Evolutionary conservation across 2,113 vertebrate species (phyloP).

Genomic region (Lampris megalopsis): DNA sequence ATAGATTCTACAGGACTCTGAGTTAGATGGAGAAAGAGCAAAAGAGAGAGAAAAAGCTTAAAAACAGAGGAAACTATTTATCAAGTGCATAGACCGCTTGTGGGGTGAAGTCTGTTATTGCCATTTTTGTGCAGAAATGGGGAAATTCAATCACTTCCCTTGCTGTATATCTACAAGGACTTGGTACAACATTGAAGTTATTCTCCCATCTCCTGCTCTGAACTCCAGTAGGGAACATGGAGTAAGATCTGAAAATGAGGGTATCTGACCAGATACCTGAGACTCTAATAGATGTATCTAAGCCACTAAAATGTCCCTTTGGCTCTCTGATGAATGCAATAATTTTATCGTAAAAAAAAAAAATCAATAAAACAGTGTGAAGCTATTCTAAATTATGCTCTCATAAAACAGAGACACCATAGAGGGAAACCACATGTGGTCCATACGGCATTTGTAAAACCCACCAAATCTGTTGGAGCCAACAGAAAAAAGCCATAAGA

Average conservation of each 20-base stretch:
- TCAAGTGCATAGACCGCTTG: conserved; percentile 3
- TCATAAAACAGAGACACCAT: conserved; percentile 16
- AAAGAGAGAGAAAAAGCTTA: neutral
- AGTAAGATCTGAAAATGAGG: neutral
- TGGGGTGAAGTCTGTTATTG: neutral
- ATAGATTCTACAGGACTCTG: conserved; percentile 31
- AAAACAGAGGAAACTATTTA: conserved; percentile 3
- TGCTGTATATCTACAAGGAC: neutral
- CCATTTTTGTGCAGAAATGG: neutral
- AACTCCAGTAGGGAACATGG: neutral
- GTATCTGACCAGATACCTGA: neutral
- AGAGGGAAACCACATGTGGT: conserved; percentile 10
- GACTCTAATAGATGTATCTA: neutral
- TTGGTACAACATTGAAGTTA: neutral
- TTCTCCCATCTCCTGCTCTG: neutral
- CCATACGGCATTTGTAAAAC: conserved; percentile 11
- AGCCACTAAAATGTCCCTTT: neutral
- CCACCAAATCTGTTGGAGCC: neutral
- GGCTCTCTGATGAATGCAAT: neutral
- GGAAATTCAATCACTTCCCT: neutral
- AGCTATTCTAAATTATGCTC: conserved; percentile 35
- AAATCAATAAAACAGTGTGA: conserved; percentile 41
- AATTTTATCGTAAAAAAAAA: conserved; percentile 50
- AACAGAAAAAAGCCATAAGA: conserved; percentile 11
- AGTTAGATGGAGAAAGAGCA: conserved; percentile 29